Evolutionary conservation across 2,113 vertebrate genomes (phyloP), one percentile per base, ranked within the genome.

Genomic region (Capreolus pygargus): DNA sequence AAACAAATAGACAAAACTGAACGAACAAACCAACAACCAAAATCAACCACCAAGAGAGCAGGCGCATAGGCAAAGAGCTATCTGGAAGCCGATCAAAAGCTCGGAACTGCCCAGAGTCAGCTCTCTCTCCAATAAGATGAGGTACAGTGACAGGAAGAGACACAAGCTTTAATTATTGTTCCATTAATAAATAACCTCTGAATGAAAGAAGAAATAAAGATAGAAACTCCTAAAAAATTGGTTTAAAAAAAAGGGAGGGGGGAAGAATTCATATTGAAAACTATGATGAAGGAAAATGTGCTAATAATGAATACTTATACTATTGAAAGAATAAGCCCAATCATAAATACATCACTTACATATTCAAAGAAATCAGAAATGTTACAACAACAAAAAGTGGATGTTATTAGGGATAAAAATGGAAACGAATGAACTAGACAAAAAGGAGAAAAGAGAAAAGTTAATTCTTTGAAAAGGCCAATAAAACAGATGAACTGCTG

Each of bases 261-360:
- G 25, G 15, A 60, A 74, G 6, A 52, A 28, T 25, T 52, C 61
- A 9, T 6, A 36, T 8, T 1, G 16, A 58, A 92, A 84, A 36
- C 36, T 23, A 0, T 28, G 14, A 1, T 9, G 1, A 27, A n/a
- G 88, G 91, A 27, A 54, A 85, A 57, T 0, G 4, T 0, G 6
- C 0, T 10, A 2, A 60, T 3, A 0, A 0, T 2, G 6, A 33
- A 23, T 1, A 7, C 21, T 7, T 6, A 57, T 6, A 3, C 43
- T 7, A 5, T 7, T 0, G 30, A 43, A 43, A 39, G 87, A 43
- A 39, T 39, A 81, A 27, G 7, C 10, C 39, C 1, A 1, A 5
- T n/a, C 9, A 0, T 7, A 27, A 36, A 39, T 1, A 8, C 6
- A 1, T 45, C 23, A 14, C 13, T 12, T 4, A 6, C 1, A 33